Conservation (phyloP, 2,797 vertebrate genomes). For the Xyrichtys novacula region DNA sequence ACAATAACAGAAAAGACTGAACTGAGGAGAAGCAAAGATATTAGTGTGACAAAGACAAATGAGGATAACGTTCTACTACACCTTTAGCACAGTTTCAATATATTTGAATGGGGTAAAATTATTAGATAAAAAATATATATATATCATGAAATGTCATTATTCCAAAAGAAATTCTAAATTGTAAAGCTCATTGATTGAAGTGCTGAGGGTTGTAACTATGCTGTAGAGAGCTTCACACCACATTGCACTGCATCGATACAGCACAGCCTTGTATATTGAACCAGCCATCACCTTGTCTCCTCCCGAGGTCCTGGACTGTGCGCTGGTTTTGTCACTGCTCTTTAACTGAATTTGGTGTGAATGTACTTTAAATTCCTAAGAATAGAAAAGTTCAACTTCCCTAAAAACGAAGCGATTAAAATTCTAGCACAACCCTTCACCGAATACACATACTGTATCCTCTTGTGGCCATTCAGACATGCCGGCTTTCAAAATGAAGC, state of each 20-base stretch:
- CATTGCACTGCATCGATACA: constrained; percentile 14
- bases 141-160: constrained; percentile 20
- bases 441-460: not conserved
- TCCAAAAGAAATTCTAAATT: constrained; percentile 33
- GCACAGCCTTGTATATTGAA: constrained; percentile 4
- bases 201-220: not conserved
- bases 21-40: not conserved
- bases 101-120: not conserved
- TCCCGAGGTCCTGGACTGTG: too few relatives aligned
- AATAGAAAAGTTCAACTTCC: not conserved
- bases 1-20: not conserved
- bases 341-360: not conserved
- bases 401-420: not conserved
- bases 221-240: too few relatives aligned
- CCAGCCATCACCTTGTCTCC: not conserved
- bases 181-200: constrained; percentile 18
- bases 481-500: constrained; percentile 30
- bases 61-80: too few relatives aligned
- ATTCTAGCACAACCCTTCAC: not conserved
- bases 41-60: constrained; percentile 6
- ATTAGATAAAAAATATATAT: not conserved
- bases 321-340: not conserved
- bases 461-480: constrained; percentile 4
- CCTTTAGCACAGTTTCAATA: too few relatives aligned
- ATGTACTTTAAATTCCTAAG: not conserved